Evolutionary conservation across 1,140 invertebrate genomes (phyloP), one percentile per base, ranked within the genome.

Genomic region (Vanessa tameamea): DNA sequence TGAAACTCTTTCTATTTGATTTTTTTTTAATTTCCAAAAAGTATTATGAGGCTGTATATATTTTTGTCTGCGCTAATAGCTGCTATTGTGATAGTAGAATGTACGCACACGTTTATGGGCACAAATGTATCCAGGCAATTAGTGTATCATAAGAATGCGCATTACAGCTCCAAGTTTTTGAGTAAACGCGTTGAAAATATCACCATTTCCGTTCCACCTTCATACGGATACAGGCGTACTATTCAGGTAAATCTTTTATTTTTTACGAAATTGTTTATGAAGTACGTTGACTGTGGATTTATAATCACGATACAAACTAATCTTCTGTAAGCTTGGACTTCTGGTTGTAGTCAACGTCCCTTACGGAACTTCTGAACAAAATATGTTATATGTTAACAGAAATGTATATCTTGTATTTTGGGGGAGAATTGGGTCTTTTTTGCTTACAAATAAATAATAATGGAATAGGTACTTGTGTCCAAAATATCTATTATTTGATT

Each of bases 141-240:
- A 9, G 57, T 70, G 5, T 70, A 23, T 6, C 55, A 50, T 15
- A 43, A 47, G 23, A 26, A 63, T 6, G 43, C 47, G 16, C 37
- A n/a, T 13, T 70, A 37, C 47, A 47, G 53, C 50, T 20, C 68
- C 0, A 50, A 63, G 4, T 59, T 50, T 55, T 70, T 70, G 7
- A 48, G 20, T 8, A 76, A 76, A 68, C 74, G 74, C n/a, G 69
- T 76, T 11, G 74, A 76, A 71, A 72, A 67, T 48, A 59, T 76
- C 53, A 72, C 47, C 16, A 64, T 67, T 55, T n/a, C 55, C 5
- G 20, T 73, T n/a, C 68, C 69, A 51, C 2, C 69, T 63, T 8
- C 47, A 47, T 61, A 23, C 50, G 68, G 68, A 20, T 74, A 67
- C 59, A 37, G 64, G 23, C 57, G 61, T 6, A 43, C 63, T 57